A percentile compares a stretch with the other conserved stretches of the same genome.
These are phyloP conservation scores for Hyposmocoma kahamanoa DNA, from an alignment of 1,140 invertebrate species.

Conservation along the genomic window DNA sequence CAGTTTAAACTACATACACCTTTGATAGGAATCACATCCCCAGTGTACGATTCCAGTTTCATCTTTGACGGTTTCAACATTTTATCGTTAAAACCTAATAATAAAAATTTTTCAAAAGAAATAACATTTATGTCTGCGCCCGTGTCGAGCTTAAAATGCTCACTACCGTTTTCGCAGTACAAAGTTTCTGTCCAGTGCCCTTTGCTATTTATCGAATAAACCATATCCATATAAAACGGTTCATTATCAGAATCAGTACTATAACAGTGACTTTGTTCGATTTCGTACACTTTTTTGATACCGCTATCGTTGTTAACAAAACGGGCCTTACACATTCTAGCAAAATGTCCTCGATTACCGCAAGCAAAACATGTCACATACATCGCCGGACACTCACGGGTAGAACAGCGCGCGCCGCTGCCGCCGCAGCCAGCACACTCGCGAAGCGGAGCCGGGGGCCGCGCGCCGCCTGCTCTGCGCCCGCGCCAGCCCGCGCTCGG, in stretches of 20 bases:
- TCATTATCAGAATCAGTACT: not conserved
- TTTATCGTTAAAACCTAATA: constrained; percentile 9
- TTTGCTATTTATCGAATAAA: constrained; percentile 20
- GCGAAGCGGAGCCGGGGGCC: not conserved
- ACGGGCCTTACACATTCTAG: constrained; percentile 5
- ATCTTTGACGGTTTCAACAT: constrained; percentile 1
- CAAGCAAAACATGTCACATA: not conserved
- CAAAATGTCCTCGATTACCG: constrained; percentile 2
- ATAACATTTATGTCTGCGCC: constrained; percentile 14
- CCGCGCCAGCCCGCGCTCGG: constrained; percentile 12
- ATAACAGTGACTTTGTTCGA: constrained; percentile 15
- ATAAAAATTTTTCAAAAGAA: constrained; percentile 12
- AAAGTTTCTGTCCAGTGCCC: constrained; percentile 12
- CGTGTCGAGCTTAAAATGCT: not conserved
- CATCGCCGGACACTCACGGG: not conserved
- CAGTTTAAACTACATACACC: constrained; percentile 26
- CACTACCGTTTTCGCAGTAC: constrained; percentile 1
- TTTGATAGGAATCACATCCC: not conserved
- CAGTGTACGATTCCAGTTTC: constrained; percentile 9
- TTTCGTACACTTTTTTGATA: constrained; percentile 24
- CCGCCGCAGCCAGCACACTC: not conserved
- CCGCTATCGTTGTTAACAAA: constrained; percentile 8
- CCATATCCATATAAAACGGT: constrained; percentile 5
- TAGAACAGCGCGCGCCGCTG: constrained; percentile 8
- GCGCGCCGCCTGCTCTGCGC: constrained; percentile 9